Base-by-base conservation (phyloP, 2,113 vertebrate species). In the Hemichromis elongatus region DNA sequence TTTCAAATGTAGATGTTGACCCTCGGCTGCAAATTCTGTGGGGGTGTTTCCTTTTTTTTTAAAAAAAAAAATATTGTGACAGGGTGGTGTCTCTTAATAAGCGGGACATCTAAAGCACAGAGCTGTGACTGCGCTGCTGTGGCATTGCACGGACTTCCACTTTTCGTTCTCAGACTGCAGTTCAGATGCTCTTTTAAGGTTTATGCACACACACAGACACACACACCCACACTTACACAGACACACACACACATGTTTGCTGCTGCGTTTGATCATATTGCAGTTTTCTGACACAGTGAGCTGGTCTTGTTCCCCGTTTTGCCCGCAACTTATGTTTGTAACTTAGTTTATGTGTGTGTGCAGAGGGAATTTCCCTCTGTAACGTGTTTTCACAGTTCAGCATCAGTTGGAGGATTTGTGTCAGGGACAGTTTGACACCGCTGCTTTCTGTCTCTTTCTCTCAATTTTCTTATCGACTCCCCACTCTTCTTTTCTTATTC, bases 331-430 rank as follows among this genome's bases (percentile, higher is more conserved):
- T 40, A 54, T 77, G 68, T 70, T 90, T 91, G 80, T 92, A n/a
- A 50, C 70, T 84, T 75, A 85, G 75, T 86, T 66, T 61, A 55
- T 56, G 79, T 68, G 57, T 82, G 40, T 55, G 54, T 70, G 66
- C 80, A 68, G 18, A 92, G 94, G 95, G 94, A 94, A 92, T 90
- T 95, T 94, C 94, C 94, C 92, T 83, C 79, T 63, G 79, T 85
- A 79, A 81, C 78, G 12, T 87, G 83, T 83, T 90, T 91, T 94
- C 91, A 93, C 91, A 90, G 90, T 87, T 92, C 35, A 19, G 70
- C 86, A 92, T 83, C 63, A 84, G 83, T 84, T 73, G 84, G 82
- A 92, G 86, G 81, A 90, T 92, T 91, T 84, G 90, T 90, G 88
- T 91, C 80, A 82, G 59, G 88, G 81, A 75, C 92, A 84, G 83